Conservation (phyloP, 2,888 invertebrate species). For the Koerneria pararmatus region DNA sequence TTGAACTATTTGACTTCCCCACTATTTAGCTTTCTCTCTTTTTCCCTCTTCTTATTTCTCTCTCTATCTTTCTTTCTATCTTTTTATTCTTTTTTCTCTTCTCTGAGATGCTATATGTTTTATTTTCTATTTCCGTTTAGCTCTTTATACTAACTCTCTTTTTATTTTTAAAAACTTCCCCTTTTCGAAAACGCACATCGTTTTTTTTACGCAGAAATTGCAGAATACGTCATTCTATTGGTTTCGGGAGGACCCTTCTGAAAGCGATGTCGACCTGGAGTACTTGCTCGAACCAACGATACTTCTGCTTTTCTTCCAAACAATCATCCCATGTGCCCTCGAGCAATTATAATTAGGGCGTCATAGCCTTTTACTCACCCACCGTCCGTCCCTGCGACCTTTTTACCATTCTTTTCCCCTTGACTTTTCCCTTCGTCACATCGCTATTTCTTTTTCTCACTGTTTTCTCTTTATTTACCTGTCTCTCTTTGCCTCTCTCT, state of each 20-base stretch:
- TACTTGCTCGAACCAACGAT: too few relatives aligned
- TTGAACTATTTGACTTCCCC: not conserved
- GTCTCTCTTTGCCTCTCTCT: not conserved
- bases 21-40: not conserved
- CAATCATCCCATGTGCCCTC: too few relatives aligned
- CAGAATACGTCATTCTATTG: too few relatives aligned
- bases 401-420: not conserved
- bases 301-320: too few relatives aligned
- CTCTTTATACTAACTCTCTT: not conserved
- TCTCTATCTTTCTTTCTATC: not conserved
- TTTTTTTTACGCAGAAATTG: too few relatives aligned
- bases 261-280: too few relatives aligned
- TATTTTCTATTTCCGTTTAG: not conserved
- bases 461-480: too few relatives aligned
- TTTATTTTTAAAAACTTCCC: slow-evolving; percentile 13
- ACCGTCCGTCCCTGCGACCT: not conserved
- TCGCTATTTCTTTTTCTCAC: too few relatives aligned
- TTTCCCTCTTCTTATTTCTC: not conserved
- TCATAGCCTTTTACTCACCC: not conserved
- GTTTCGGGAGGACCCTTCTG: too few relatives aligned
- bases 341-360: too few relatives aligned
- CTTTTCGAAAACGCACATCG: too few relatives aligned
- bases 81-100: not conserved
- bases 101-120: not conserved
- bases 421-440: not conserved